Evolutionary conservation across 2,113 vertebrate species (phyloP).

Genomic region (Aviceda subcristata): DNA sequence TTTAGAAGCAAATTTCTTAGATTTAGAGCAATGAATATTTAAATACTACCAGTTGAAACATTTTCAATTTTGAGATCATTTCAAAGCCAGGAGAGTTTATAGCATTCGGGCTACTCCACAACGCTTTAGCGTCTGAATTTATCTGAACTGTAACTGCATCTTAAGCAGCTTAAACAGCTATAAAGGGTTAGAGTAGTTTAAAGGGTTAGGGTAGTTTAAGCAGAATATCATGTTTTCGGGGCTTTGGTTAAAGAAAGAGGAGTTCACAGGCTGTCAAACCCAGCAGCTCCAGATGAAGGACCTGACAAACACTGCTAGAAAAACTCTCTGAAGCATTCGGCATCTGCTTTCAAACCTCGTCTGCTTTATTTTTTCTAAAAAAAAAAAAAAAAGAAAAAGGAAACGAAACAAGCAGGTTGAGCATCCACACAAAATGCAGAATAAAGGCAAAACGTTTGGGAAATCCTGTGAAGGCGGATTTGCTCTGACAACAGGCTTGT

Average conservation of each 20-base stretch:
- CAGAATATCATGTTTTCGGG: neutral
- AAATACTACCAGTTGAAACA: conserved; percentile 29
- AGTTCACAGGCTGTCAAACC: neutral
- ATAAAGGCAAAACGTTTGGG: neutral
- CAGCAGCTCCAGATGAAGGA: neutral
- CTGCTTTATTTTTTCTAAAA: neutral
- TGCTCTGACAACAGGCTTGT: conserved; percentile 4
- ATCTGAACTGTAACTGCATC: neutral
- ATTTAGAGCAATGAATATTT: conserved; percentile 50
- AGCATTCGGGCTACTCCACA: neutral
- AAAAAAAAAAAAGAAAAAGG: neutral
- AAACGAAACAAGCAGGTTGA: neutral
- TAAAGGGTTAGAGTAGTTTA: neutral
- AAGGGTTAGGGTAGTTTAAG: conserved; percentile 1
- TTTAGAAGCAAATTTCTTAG: conserved; percentile 53
- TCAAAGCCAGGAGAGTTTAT: conserved; percentile 7
- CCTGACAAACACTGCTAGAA: neutral
- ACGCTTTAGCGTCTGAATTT: neutral
- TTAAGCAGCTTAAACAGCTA: conserved; percentile 41
- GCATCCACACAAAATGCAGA: neutral
- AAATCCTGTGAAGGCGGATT: neutral
- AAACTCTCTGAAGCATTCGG: neutral
- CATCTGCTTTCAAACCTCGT: neutral
- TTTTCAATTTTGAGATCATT: conserved; percentile 36
- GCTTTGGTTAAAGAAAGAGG: neutral